These are phyloP conservation scores for Schizothorax lantsangensis DNA, from an alignment of 2,797 vertebrate genomes.

Conservation along the genomic window DNA sequence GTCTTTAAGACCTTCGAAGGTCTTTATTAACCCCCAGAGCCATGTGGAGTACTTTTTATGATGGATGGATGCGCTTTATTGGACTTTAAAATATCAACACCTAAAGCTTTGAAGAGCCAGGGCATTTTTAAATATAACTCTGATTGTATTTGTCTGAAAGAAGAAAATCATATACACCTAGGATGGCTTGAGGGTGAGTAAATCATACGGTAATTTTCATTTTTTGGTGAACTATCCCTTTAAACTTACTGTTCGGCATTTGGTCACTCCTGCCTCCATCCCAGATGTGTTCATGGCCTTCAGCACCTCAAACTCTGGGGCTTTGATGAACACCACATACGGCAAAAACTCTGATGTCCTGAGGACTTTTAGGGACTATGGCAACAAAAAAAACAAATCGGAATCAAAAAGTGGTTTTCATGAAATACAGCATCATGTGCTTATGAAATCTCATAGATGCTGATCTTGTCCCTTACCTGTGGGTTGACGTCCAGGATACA, in stretches of 20 bases:
- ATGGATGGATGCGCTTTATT: not conserved
- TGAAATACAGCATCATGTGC: not conserved
- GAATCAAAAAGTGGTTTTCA: not conserved
- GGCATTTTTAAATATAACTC: not conserved
- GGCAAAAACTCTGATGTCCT: constrained; percentile 87
- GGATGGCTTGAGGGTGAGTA: not conserved
- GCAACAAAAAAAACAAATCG: not conserved
- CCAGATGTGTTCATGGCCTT: constrained; percentile 83
- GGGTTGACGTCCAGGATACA: constrained; percentile 94
- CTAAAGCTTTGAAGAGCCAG: not conserved
- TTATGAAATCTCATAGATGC: not conserved
- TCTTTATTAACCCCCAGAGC: not conserved
- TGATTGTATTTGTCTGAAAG: not conserved
- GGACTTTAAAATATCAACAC: not conserved
- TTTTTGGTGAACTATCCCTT: not conserved
- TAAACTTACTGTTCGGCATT: constrained; percentile 76
- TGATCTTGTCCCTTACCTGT: constrained; percentile 77
- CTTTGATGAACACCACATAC: constrained; percentile 87
- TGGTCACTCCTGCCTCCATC: constrained; percentile 81
- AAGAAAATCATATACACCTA: not conserved
- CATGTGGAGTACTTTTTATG: not conserved
- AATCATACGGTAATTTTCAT: not conserved
- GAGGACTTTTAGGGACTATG: constrained; percentile 84
- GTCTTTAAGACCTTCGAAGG: not conserved
- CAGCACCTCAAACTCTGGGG: constrained; percentile 80